Percentiles rank a stretch among this genome's conserved stretches.
Evolutionary conservation across 2,113 vertebrate genomes (phyloP).

Genomic region (Entelurus aequoreus): DNA sequence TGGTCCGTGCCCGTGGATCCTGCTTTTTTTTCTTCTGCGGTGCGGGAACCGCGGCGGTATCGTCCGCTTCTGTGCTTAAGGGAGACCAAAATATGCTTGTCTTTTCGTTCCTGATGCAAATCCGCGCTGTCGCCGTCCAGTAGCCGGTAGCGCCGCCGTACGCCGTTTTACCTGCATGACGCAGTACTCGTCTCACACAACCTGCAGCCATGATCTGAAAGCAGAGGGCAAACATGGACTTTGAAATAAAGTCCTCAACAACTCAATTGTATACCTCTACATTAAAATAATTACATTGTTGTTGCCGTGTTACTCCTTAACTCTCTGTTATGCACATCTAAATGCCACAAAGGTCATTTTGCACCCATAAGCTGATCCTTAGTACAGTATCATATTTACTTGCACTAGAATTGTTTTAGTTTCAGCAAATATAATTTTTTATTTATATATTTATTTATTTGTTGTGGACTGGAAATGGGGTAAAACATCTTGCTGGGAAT

Average conservation of each 20-base stretch:
- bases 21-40: conserved; percentile 58
- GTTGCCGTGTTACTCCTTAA: too few species aligned
- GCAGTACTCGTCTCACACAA: conserved; percentile 52
- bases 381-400: too few species aligned
- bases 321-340: too few species aligned
- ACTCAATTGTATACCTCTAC: too few species aligned
- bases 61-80: conserved; percentile 56
- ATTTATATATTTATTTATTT: too few species aligned
- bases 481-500: too few species aligned
- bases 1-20: conserved; percentile 21
- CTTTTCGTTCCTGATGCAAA: background rate
- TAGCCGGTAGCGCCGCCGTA: background rate
- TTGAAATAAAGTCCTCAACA: background rate
- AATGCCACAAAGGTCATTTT: too few species aligned
- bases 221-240: background rate
- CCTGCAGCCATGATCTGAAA: conserved; percentile 61
- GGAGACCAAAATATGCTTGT: conserved; percentile 2
- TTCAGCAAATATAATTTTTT: too few species aligned
- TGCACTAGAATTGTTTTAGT: too few species aligned
- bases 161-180: conserved; percentile 11
- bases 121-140: conserved; percentile 11
- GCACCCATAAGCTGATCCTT: too few species aligned
- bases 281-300: too few species aligned
- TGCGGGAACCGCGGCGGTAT: conserved; percentile 21
- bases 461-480: too few species aligned